Conservation (phyloP, 2,113 vertebrate genomes). For the Laticauda laticaudata region DNA sequence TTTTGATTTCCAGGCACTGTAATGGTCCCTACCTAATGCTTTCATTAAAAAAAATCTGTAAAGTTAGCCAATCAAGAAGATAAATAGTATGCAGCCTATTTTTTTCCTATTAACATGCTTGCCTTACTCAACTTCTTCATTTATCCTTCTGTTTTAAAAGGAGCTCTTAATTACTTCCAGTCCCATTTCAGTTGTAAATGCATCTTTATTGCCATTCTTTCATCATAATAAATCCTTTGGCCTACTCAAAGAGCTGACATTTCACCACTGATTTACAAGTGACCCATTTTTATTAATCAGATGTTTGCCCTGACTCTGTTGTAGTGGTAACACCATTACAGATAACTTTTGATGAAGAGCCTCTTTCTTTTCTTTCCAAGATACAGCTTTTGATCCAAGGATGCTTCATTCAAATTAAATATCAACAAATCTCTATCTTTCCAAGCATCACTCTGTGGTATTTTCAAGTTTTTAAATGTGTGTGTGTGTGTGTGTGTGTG, state of each 20-base stretch:
- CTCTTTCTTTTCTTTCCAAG: neutral
- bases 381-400: neutral
- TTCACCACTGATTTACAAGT: constrained; percentile 72
- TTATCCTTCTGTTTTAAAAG: constrained; percentile 71
- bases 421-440: neutral
- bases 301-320: constrained; percentile 45
- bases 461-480: neutral
- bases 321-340: constrained; percentile 21
- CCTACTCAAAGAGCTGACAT: constrained; percentile 66
- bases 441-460: neutral
- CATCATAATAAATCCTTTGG: constrained; percentile 74
- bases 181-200: constrained; percentile 73
- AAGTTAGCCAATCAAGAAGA: constrained; percentile 46
- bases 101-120: constrained; percentile 34
- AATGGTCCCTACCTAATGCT: constrained; percentile 35
- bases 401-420: neutral
- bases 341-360: constrained; percentile 24
- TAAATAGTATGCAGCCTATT: constrained; percentile 34
- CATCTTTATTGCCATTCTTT: constrained; percentile 71
- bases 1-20: constrained; percentile 31
- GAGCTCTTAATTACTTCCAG: constrained; percentile 72
- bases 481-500: too few species aligned
- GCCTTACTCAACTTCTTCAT: constrained; percentile 56
- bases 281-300: constrained; percentile 72
- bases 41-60: constrained; percentile 31